Evolutionary conservation across 2,888 invertebrate species (phyloP), one percentile per base, ranked within the genome.

Genomic region (Dryocosmus kuriphilus): DNA sequence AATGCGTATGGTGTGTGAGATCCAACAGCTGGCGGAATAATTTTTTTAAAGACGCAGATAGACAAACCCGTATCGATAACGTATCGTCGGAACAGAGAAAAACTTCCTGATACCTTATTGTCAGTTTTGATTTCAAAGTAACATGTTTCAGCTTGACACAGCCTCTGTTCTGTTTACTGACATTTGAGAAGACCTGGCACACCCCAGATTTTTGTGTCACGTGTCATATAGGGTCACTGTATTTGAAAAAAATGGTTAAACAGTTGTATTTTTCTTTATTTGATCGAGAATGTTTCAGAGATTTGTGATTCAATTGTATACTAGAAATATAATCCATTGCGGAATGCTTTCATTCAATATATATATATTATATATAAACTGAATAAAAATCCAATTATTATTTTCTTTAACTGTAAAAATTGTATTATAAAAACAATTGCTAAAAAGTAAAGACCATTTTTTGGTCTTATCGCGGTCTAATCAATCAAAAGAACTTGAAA

Each of bases 21-120:
- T 80, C 81, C 82, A 81, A 85, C 86, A 86, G 82, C 84, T 82
- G 83, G 81, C 74, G 80, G 77, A 84, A 82, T 84, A 80, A 9
- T n/a, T 71, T 67, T 67, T 51, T 71, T 30, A 46, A 67, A 24
- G 24, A 51, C 14, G 19, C 30, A 27, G 46, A 51, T 71, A 7
- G 46, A 30, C 67, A 51, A 71, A 71, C 46, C 46, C 46, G n/a
- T 71, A 71, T 71, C 67, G 51, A 71, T 71, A 46, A 71, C 51
- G 67, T 71, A 46, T 51, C 24, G 46, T 9, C 30, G 30, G 46
- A 71, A 14, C 19, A 41, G 30, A 51, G 46, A 51, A 51, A 71
- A 71, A 71, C 19, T 46, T 30, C 30, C 67, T 51, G 67, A 71
- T 51, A 27, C 8, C 67, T 30, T 30, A 71, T 71, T 71, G 67